phyloP scores from a whole-genome alignment of 1,140 invertebrate genomes.

The Physella acuta region DNA sequence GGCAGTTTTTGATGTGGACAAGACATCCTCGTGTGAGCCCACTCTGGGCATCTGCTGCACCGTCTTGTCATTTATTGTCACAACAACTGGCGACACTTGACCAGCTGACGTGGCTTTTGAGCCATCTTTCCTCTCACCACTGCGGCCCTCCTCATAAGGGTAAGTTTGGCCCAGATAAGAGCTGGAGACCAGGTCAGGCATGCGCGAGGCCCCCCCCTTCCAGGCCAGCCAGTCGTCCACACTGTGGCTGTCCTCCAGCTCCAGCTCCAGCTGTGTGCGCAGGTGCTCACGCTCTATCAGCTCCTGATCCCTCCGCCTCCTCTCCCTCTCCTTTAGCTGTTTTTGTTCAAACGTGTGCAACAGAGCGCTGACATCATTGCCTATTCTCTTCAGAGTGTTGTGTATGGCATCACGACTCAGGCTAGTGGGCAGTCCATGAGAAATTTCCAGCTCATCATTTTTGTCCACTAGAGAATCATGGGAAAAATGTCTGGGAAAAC shows the following conservation, averaged over 20 bases:
- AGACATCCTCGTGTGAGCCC: constrained; percentile 6
- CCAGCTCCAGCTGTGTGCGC: constrained; percentile 68
- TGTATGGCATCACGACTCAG: constrained; percentile 41
- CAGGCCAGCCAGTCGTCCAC: constrained; percentile 50
- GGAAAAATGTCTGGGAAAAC: constrained; percentile 38
- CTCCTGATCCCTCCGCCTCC: constrained; percentile 64
- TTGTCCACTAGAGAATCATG: constrained; percentile 47
- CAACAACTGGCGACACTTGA: background rate
- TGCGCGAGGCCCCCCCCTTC: constrained; percentile 3
- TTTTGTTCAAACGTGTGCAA: constrained; percentile 37
- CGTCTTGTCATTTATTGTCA: background rate
- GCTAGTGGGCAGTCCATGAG: constrained; percentile 36
- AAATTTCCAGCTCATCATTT: constrained; percentile 51
- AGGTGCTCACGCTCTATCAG: constrained; percentile 68
- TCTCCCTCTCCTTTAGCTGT: constrained; percentile 53
- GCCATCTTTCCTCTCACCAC: background rate
- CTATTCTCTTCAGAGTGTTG: constrained; percentile 42
- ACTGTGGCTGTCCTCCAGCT: constrained; percentile 64
- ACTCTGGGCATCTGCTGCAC: background rate
- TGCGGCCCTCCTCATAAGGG: constrained; percentile 13
- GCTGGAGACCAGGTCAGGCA: constrained; percentile 20
- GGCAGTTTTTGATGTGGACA: background rate
- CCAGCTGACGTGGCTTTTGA: background rate
- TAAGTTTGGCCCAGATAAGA: constrained; percentile 12
- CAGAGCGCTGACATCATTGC: constrained; percentile 43